Conservation (phyloP, 2,113 vertebrate genomes). For the Catharus fuscescens region DNA sequence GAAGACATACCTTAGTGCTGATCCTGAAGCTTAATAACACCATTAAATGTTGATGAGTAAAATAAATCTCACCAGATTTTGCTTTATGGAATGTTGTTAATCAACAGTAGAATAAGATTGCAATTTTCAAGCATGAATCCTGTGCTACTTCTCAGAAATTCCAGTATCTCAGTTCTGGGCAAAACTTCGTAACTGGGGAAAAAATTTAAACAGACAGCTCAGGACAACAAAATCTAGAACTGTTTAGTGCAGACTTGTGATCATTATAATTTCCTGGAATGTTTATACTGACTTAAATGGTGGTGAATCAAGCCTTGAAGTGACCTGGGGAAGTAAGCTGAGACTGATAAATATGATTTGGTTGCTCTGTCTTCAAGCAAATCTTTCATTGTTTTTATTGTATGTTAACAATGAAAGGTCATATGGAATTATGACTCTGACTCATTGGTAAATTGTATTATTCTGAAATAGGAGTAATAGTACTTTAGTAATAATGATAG, state of each 20-base stretch:
- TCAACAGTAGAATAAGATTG: rapidly evolving
- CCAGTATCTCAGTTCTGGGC: neutral
- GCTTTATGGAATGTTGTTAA: neutral
- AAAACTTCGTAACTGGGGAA: neutral
- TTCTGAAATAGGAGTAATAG: neutral
- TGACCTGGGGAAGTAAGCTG: neutral
- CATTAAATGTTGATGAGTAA: neutral
- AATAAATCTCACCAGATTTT: neutral
- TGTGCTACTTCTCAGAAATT: neutral
- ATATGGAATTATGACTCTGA: neutral
- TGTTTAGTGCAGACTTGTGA: neutral
- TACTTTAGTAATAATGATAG: neutral
- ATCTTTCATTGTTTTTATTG: neutral
- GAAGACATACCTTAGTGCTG: neutral
- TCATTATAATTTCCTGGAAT: neutral
- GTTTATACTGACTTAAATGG: neutral
- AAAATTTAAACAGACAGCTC: neutral
- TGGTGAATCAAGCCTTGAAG: neutral
- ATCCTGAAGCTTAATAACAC: neutral
- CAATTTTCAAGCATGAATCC: neutral
- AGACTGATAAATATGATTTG: neutral
- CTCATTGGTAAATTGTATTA: neutral
- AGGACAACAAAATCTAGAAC: neutral
- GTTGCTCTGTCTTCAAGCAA: neutral
- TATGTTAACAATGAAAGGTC: neutral